phyloP scores from a whole-genome alignment of 2,888 invertebrate species.

The Apeira syringaria region DNA sequence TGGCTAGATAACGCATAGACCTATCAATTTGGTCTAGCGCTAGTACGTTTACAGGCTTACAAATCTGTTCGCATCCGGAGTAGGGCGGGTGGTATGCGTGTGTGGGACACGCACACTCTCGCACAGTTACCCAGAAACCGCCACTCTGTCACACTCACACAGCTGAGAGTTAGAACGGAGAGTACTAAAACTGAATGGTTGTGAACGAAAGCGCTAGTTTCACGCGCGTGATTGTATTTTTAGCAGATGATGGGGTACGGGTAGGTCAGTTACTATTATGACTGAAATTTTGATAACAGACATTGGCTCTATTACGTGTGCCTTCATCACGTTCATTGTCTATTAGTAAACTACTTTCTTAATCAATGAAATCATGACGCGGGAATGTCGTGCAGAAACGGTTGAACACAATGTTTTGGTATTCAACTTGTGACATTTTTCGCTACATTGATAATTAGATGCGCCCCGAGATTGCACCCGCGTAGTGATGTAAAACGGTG shows the following conservation, averaged over 20 bases:
- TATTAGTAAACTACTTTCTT: constrained; percentile 1
- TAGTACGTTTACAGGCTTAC: constrained; percentile 64
- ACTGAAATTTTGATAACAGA: constrained; percentile 60
- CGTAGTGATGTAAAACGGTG: too few species aligned
- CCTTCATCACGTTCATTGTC: constrained; percentile 37
- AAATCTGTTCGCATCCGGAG: constrained; percentile 80
- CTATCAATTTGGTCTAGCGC: constrained; percentile 73
- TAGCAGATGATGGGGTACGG: constrained; percentile 68
- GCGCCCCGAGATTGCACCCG: too few species aligned
- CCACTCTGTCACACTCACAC: constrained; percentile 45
- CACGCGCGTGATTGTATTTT: constrained; percentile 61
- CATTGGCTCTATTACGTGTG: constrained; percentile 37
- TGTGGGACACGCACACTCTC: constrained; percentile 53
- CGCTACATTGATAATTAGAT: too few species aligned
- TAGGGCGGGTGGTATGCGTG: constrained; percentile 58
- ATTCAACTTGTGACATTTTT: too few species aligned
- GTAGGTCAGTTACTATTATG: constrained; percentile 78
- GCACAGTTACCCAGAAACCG: constrained; percentile 54
- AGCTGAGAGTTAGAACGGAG: constrained; percentile 38
- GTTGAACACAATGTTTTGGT: too few species aligned
- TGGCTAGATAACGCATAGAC: constrained; percentile 60
- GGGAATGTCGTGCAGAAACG: too few species aligned
- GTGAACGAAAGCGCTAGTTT: constrained; percentile 72
- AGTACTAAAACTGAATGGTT: constrained; percentile 54
- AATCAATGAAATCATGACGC: constrained; percentile 10